phyloP scores from a whole-genome alignment of 2,888 invertebrate genomes.

The Dioctria rufipes region DNA sequence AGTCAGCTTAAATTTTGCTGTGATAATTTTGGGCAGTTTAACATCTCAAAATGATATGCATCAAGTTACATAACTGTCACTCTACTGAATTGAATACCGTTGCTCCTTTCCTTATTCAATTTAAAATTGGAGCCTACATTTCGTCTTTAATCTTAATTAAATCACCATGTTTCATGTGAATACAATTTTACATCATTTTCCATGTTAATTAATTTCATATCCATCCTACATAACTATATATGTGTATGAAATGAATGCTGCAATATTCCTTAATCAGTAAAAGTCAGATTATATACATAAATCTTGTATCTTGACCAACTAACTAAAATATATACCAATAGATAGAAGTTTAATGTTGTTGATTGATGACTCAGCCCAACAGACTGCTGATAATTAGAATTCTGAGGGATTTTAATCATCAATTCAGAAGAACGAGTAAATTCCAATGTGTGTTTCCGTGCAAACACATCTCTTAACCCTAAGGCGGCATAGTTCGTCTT shows the following conservation, averaged over 20 bases:
- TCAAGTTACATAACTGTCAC: constrained; percentile 10
- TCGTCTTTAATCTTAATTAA: neutral
- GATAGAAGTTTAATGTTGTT: neutral
- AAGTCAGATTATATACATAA: no score
- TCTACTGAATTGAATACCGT: no score
- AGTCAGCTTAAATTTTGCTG: neutral
- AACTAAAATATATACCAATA: no score
- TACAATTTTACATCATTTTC: neutral
- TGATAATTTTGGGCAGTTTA: constrained; percentile 26
- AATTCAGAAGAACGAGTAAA: neutral
- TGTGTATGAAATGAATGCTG: no score
- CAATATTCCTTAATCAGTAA: no score
- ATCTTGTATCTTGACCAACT: no score
- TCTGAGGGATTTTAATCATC: neutral
- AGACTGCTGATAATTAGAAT: neutral
- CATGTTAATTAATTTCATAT: neutral
- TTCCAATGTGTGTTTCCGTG: constrained; percentile 24
- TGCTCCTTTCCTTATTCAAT: no score
- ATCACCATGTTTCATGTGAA: constrained; percentile 12
- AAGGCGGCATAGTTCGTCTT: neutral
- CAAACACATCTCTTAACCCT: constrained; percentile 36
- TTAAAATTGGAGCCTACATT: no score
- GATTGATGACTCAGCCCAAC: neutral
- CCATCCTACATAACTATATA: neutral
- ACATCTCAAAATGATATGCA: neutral